Conservation (phyloP, 2,113 vertebrate genomes). For the Macaca nemestrina region DNA sequence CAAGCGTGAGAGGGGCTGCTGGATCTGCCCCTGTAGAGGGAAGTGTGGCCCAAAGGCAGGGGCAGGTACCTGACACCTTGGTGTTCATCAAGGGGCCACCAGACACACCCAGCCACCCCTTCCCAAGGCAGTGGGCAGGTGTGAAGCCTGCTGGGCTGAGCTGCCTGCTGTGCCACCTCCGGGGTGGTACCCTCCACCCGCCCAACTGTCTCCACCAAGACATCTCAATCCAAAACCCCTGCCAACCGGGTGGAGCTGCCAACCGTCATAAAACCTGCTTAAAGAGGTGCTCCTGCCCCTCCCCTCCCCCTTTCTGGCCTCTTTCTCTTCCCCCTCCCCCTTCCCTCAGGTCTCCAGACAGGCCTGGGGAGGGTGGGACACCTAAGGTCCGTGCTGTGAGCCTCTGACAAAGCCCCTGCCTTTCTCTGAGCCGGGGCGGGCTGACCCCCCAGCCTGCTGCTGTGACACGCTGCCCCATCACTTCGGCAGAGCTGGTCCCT, state of each 20-base stretch:
- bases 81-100: background rate
- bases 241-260: background rate
- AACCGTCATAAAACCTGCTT: background rate
- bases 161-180: background rate
- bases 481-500: background rate
- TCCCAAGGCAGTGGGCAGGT: background rate
- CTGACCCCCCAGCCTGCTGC: background rate
- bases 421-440: background rate
- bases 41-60: background rate
- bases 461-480: background rate
- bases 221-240: background rate
- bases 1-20: background rate
- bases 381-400: background rate
- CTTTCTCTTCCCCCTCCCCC: background rate
- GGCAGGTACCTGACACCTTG: fast-evolving
- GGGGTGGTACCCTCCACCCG: fast-evolving
- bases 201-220: background rate
- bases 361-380: background rate
- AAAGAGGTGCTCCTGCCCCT: background rate
- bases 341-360: background rate
- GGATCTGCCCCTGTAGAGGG: background rate
- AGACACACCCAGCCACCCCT: background rate
- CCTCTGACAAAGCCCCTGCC: background rate
- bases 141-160: background rate
- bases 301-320: fast-evolving